Base-by-base conservation (phyloP, 2,113 vertebrate species). In the Verasper variegatus region DNA sequence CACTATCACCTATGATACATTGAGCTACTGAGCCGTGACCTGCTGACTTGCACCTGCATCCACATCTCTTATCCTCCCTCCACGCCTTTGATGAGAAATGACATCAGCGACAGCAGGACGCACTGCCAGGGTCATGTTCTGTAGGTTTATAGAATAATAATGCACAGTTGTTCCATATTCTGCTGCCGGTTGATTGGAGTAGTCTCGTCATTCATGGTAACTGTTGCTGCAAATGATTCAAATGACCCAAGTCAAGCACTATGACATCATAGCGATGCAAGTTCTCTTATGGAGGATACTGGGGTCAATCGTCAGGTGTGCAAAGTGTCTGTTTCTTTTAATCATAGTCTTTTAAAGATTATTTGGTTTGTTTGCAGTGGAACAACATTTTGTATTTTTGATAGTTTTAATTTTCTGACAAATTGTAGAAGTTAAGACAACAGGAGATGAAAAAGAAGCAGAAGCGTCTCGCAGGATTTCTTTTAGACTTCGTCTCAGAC, bases 11-110 rank as follows among this genome's bases (percentile, higher is more conserved):
- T 31, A 27, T 66, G 71, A 87, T 78, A 57, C 56, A 68, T 78
- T 81, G 66, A 47, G 37, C 76, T 59, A 57, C 57, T 85, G 71
- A 84, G 76, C 84, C 64, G 79, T 69, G 64, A 84, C 26, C 62
- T 49, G 5, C 51, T 24, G 57, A 35, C 72, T 68, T 63, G 42
- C 61, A 42, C 68, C 45, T 42, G 45, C 59, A 81, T 40, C 23
- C 68, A 61, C 26, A 81, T 58, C 49, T 60, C 47, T 75, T 64
- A 51, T 64, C 31, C 64, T 58, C n/a, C 21, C 56, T 35, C 51
- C 57, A 58, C 21, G 18, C 68, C 61, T 68, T 27, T 59, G 52
- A 58, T 0, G 20, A 35, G 52, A 73, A n/a, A 14, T 61, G 64
- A 85, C 47, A 51, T 18, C 24, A 24, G 24, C 24, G 24, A 24